Conservation (phyloP, 2,113 vertebrate species). For the Garra rufa region DNA sequence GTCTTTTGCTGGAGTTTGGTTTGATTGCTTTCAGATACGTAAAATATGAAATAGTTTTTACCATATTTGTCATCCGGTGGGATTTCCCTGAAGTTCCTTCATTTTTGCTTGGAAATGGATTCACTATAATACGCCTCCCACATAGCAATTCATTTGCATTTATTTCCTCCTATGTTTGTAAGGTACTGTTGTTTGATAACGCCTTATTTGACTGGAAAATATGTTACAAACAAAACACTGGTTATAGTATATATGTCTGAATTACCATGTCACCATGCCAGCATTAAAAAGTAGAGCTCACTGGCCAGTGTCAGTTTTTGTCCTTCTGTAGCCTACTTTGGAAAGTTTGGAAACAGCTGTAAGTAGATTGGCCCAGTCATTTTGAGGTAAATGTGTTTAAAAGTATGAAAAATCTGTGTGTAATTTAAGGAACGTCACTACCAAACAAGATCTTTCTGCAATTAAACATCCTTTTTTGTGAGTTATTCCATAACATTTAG, state of each 20-base stretch:
- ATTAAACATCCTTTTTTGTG: no score
- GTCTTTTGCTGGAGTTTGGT: background rate
- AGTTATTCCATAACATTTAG: no score
- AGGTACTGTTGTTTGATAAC: constrained; percentile 59
- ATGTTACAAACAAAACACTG: constrained; percentile 16
- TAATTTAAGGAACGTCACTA: no score
- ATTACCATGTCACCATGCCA: background rate
- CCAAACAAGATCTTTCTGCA: no score
- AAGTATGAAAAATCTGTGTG: no score
- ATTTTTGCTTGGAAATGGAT: background rate
- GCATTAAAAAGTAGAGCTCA: background rate
- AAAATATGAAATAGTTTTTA: background rate
- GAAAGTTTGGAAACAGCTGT: no score
- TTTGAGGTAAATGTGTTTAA: no score
- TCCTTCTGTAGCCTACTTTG: background rate
- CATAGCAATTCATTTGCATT: constrained; percentile 69
- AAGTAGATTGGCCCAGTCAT: no score
- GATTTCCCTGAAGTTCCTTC: background rate
- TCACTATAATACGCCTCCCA: background rate
- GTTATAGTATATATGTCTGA: background rate
- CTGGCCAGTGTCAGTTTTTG: background rate
- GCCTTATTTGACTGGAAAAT: constrained; percentile 78
- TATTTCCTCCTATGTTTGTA: constrained; percentile 53
- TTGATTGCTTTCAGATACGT: background rate
- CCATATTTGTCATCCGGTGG: background rate